phyloP scores from a whole-genome alignment of 2,888 invertebrate genomes.

The Rhodophaea formosa region DNA sequence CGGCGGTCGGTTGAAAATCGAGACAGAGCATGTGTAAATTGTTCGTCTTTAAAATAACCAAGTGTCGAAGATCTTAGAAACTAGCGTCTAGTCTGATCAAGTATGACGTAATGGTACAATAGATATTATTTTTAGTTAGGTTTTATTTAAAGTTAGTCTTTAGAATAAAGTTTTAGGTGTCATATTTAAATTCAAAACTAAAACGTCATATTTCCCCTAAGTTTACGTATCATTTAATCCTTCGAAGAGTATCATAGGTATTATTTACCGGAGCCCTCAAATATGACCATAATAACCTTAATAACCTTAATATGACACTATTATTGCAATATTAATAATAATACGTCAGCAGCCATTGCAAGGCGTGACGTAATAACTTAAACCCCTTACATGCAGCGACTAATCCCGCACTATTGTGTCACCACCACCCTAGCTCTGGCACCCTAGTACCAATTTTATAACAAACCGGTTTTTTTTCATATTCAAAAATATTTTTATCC shows the following conservation, averaged over 20 bases:
- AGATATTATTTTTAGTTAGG: too few species aligned
- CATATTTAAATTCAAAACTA: not conserved
- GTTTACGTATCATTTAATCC: not conserved
- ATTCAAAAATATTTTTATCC: not conserved
- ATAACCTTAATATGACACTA: constrained; percentile 22
- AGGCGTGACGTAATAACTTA: constrained; percentile 70
- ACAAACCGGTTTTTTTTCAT: constrained; percentile 24
- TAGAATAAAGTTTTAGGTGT: too few species aligned
- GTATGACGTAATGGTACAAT: too few species aligned
- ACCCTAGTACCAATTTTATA: constrained; percentile 45
- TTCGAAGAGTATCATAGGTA: not conserved
- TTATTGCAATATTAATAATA: constrained; percentile 43
- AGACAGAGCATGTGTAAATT: too few species aligned
- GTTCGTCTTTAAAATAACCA: too few species aligned
- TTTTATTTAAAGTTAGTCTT: too few species aligned
- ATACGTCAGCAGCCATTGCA: constrained; percentile 50
- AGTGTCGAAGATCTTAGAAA: too few species aligned
- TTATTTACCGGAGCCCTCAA: not conserved
- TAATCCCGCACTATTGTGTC: constrained; percentile 71
- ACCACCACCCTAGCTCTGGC: constrained; percentile 51
- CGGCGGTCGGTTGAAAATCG: too few species aligned
- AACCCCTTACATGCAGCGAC: constrained; percentile 58
- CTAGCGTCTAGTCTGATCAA: too few species aligned
- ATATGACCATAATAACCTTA: constrained; percentile 5
- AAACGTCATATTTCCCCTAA: not conserved